A percentile compares a stretch with the other conserved stretches of the same genome.
Evolutionary conservation across 2,113 vertebrate species (phyloP).

Genomic region (Pelecanoides urinatrix): DNA sequence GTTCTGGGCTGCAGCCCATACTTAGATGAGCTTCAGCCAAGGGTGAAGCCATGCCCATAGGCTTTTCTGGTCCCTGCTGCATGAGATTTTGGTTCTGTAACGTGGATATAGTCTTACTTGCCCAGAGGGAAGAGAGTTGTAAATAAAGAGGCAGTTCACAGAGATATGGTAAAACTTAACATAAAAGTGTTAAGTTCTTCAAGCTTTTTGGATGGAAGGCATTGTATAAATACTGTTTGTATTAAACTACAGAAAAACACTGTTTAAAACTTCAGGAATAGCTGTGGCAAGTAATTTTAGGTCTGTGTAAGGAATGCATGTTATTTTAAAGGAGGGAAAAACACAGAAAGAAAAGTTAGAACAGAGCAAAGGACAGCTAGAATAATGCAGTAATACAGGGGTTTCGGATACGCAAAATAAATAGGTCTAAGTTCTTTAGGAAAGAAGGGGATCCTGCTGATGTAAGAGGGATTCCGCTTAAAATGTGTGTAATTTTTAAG

Average conservation of each 20-base stretch:
- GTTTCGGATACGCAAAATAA: neutral
- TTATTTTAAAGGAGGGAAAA: constrained; percentile 52
- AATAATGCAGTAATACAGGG: neutral
- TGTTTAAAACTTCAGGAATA: constrained; percentile 45
- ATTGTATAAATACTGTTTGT: neutral
- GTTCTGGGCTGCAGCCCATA: neutral
- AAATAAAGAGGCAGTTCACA: neutral
- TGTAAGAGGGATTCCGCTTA: neutral
- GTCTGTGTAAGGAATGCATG: neutral
- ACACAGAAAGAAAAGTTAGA: neutral
- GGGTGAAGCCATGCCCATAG: neutral
- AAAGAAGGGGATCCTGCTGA: neutral
- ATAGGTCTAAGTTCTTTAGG: neutral
- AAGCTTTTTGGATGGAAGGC: neutral
- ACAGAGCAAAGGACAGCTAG: neutral
- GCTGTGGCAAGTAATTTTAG: constrained; percentile 32
- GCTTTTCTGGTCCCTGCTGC: neutral
- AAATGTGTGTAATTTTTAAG: neutral
- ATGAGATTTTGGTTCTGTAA: neutral
- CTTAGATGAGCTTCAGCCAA: constrained; percentile 6
- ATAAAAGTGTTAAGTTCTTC: constrained; percentile 8
- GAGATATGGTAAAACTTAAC: neutral
- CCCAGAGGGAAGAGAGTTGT: neutral
- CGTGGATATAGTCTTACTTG: neutral
- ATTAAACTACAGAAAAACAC: neutral